Base-by-base conservation (phyloP, 2,113 vertebrate species). In the Nestor notabilis region DNA sequence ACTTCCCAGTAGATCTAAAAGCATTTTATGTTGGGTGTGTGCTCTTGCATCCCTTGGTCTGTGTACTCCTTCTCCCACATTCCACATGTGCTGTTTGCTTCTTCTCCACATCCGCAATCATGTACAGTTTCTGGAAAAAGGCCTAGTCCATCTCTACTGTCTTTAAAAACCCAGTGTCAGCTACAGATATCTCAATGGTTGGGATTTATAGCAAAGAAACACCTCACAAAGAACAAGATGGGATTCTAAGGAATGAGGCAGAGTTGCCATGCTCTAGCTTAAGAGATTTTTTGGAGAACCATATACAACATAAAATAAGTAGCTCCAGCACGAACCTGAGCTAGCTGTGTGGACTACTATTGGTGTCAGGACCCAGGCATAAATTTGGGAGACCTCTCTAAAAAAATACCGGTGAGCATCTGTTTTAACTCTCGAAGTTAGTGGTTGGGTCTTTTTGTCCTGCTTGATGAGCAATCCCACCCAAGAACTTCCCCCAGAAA, bases 371-470 rank as follows among this genome's bases (percentile, higher is more conserved):
- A 94, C 56, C 12, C 17, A 75, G 61, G 52, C 61, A 79, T 23
- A 89, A 93, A 91, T 74, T 16, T 55, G 43, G 37, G 24, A 90
- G 37, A 90, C 7, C 0, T 46, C 41, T 74, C 66, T 50, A 43
- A 68, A 79, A 53, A 17, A 31, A 83, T 31, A 53, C 76, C 18
- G 15, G 5, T 33, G 29, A 87, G 70, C 11, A 72, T 47, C 69
- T 90, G 35, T 76, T 87, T 94, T 90, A 82, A 90, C 46, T 79
- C 46, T 49, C 33, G 37, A 86, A 74, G 49, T 55, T 35, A 49
- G 37, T n/a, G 1, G 1, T 0, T 0, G 19, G 17, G 10, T 21
- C 69, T 65, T 87, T 83, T 29, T 11, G 13, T 61, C 83, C 68
- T 84, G 56, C 12, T 11, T 76, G 35, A 77, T 89, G 17, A 87